Conservation (phyloP, 2,797 vertebrate genomes). For the Pipistrellus kuhlii region DNA sequence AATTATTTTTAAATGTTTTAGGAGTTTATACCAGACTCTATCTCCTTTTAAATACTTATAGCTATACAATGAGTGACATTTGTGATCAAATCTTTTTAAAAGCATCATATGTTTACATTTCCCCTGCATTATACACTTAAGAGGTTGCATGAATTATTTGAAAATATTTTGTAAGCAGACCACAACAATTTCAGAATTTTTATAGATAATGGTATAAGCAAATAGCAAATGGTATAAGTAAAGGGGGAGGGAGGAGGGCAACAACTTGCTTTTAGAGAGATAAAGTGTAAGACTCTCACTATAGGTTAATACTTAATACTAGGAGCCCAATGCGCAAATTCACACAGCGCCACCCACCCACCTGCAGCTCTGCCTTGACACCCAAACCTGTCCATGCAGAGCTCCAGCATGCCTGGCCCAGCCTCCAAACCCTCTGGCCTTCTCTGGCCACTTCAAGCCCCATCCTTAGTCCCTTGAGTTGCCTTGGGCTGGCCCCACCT, state of each 20-base stretch:
- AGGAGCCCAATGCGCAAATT: too few species aligned
- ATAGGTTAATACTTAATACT: not conserved
- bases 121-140: not conserved
- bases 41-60: not conserved
- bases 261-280: constrained; percentile 23
- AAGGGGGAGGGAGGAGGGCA: not conserved
- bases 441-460: too few species aligned
- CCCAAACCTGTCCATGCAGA: too few species aligned
- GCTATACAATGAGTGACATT: not conserved
- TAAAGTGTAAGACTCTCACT: not conserved
- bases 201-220: not conserved
- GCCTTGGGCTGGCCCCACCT: too few species aligned
- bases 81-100: constrained; percentile 33
- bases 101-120: not conserved
- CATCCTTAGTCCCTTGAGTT: too few species aligned
- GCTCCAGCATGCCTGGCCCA: too few species aligned
- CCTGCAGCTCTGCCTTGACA: too few species aligned
- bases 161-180: constrained; percentile 36
- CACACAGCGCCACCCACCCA: rapidly evolving
- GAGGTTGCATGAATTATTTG: constrained; percentile 1
- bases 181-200: not conserved
- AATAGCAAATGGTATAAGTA: not conserved
- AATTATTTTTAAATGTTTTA: constrained; percentile 20
- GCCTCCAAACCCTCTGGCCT: too few species aligned
- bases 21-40: not conserved